Percentiles rank a stretch among this genome's conserved stretches.
Conservation (phyloP, 2,888 invertebrate species). For the Agapostemon virescens region DNA sequence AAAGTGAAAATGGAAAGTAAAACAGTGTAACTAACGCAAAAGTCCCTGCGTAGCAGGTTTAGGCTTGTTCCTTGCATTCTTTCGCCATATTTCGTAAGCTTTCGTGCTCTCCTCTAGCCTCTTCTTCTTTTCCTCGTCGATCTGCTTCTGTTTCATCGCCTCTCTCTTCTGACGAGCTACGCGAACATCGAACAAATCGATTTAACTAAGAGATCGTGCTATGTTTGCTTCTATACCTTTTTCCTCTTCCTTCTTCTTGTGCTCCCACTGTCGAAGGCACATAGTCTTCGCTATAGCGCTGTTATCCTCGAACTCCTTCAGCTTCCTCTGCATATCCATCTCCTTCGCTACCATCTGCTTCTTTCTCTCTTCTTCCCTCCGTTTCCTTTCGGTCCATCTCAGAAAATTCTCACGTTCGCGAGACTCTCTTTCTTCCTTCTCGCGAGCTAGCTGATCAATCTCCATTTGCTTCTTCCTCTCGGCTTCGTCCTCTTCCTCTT, state of each 20-base stretch:
- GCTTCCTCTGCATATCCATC: conserved; percentile 79
- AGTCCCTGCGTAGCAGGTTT: conserved; percentile 85
- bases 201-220: not conserved
- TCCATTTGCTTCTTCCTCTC: conserved; percentile 62
- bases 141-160: conserved; percentile 80
- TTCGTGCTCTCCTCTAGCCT: conserved; percentile 82
- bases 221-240: conserved; percentile 80
- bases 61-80: conserved; percentile 84
- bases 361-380: conserved; percentile 79
- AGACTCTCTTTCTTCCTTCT: conserved; percentile 76
- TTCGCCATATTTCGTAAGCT: conserved; percentile 85
- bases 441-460: conserved; percentile 67
- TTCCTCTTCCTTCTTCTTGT: conserved; percentile 83
- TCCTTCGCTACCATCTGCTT: conserved; percentile 81
- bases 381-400: conserved; percentile 78
- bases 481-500: conserved; percentile 72
- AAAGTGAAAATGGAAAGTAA: not conserved
- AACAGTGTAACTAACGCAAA: conserved; percentile 81
- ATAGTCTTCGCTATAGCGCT: conserved; percentile 70
- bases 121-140: conserved; percentile 82
- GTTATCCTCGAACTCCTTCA: conserved; percentile 75
- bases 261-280: conserved; percentile 81
- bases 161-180: conserved; percentile 79
- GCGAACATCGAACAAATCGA: conserved; percentile 5
- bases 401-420: conserved; percentile 80